These are phyloP conservation scores for Nibea albiflora DNA, from an alignment of 2,113 vertebrate species.

Conservation along the genomic window DNA sequence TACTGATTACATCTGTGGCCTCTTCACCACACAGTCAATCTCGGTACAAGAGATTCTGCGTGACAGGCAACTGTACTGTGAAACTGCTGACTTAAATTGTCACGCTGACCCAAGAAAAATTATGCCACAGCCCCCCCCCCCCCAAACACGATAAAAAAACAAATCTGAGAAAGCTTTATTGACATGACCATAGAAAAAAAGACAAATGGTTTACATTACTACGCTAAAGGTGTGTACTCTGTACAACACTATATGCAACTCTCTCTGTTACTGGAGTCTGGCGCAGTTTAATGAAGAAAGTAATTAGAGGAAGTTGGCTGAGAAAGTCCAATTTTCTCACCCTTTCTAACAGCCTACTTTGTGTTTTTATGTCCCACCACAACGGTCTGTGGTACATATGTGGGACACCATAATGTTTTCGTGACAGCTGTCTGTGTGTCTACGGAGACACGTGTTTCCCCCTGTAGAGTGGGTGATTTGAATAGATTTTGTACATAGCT, in stretches of 20 bases:
- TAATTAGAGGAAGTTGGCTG: slow-evolving; percentile 46
- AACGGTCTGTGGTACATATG: slow-evolving; percentile 40
- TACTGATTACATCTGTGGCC: slow-evolving; percentile 63
- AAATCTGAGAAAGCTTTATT: not conserved
- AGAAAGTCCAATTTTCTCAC: slow-evolving; percentile 52
- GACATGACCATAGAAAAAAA: not conserved
- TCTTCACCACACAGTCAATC: slow-evolving; percentile 37
- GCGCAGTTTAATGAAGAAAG: slow-evolving; percentile 39
- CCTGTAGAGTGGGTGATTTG: not conserved
- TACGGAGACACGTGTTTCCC: slow-evolving; percentile 1
- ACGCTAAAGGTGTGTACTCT: not conserved
- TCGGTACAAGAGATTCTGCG: slow-evolving; percentile 5
- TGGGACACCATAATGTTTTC: slow-evolving; percentile 36
- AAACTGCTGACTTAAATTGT: slow-evolving; percentile 36
- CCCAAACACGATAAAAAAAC: slow-evolving; percentile 6
- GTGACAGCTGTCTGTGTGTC: slow-evolving; percentile 23
- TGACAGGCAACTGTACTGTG: not conserved
- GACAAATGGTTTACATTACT: not conserved
- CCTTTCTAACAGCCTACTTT: slow-evolving; percentile 29
- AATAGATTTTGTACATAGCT: not conserved
- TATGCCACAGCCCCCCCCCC: not conserved
- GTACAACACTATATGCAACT: not conserved
- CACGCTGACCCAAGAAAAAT: slow-evolving; percentile 51
- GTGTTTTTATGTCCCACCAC: slow-evolving; percentile 57
- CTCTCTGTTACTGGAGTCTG: slow-evolving; percentile 23